Evolutionary conservation across 2,797 vertebrate genomes (phyloP).

Genomic region (Arrhamphus sclerolepis): DNA sequence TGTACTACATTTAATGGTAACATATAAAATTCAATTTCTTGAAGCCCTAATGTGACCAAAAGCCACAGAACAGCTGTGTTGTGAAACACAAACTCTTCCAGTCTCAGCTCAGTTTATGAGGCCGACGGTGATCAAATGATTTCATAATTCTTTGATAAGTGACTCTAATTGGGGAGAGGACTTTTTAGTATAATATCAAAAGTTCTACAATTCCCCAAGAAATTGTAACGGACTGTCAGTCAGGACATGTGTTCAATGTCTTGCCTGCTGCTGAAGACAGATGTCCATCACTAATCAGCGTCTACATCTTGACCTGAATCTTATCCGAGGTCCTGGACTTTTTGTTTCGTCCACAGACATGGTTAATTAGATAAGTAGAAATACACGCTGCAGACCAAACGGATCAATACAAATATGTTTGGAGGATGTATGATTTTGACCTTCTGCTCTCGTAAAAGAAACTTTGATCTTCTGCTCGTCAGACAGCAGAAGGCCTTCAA

Average conservation of each 20-base stretch:
- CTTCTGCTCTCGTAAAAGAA: slow-evolving; percentile 46
- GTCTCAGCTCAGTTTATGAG: neutral
- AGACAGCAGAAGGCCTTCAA: slow-evolving; percentile 17
- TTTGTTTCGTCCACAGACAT: slow-evolving; percentile 25
- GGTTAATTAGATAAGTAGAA: slow-evolving; percentile 45
- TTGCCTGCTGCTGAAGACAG: slow-evolving; percentile 33
- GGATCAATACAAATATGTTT: slow-evolving; percentile 53
- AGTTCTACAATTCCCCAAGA: no score
- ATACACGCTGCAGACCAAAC: slow-evolving; percentile 9
- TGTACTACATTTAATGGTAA: no score
- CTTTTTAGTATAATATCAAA: no score
- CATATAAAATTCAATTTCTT: no score
- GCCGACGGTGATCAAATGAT: neutral
- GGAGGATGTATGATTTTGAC: slow-evolving; percentile 40
- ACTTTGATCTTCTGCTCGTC: slow-evolving; percentile 53
- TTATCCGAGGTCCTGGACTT: slow-evolving; percentile 6
- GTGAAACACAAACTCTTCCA: neutral
- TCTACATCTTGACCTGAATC: slow-evolving; percentile 24
- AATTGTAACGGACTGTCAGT: no score
- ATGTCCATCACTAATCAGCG: slow-evolving; percentile 56
- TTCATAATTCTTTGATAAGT: neutral
- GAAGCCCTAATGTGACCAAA: no score
- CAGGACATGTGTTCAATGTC: neutral
- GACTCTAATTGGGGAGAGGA: neutral
- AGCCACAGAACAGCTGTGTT: no score